phyloP scores from a whole-genome alignment of 2,113 vertebrate species.

The Ia io region DNA sequence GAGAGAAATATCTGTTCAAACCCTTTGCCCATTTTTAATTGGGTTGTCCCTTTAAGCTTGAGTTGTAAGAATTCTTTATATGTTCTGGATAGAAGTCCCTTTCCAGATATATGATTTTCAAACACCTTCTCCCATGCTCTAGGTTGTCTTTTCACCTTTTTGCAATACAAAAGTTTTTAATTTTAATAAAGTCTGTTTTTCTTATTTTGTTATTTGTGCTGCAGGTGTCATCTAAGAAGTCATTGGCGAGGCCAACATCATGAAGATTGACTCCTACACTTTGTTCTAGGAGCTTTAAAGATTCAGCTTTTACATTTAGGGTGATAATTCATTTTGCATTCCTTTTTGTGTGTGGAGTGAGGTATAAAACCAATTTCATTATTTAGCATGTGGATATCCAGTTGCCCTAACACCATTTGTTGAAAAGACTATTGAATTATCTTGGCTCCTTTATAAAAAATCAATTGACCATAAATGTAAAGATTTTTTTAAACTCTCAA shows the following conservation, averaged over 20 bases:
- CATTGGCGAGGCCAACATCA: neutral
- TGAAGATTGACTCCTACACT: neutral
- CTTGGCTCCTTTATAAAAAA: no score
- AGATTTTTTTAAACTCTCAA: neutral
- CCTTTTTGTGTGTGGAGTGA: neutral
- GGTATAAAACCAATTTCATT: neutral
- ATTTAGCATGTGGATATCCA: neutral
- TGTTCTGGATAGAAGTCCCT: neutral
- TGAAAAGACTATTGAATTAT: no score
- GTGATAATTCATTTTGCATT: no score
- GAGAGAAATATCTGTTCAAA: neutral
- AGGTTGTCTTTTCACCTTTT: neutral
- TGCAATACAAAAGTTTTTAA: neutral
- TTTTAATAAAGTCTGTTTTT: neutral
- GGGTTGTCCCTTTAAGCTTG: neutral
- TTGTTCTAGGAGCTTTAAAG: neutral
- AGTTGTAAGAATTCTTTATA: neutral
- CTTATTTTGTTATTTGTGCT: neutral
- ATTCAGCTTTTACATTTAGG: neutral
- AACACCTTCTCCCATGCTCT: neutral
- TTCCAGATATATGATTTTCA: neutral
- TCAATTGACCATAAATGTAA: neutral
- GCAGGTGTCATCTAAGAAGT: neutral
- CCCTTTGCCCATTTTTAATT: neutral
- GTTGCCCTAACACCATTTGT: no score